Percentiles rank a stretch among this genome's conserved stretches.
These are phyloP conservation scores for Drosophila sp. DNA, from an alignment of 1,140 invertebrate genomes.

Conservation along the genomic window DNA sequence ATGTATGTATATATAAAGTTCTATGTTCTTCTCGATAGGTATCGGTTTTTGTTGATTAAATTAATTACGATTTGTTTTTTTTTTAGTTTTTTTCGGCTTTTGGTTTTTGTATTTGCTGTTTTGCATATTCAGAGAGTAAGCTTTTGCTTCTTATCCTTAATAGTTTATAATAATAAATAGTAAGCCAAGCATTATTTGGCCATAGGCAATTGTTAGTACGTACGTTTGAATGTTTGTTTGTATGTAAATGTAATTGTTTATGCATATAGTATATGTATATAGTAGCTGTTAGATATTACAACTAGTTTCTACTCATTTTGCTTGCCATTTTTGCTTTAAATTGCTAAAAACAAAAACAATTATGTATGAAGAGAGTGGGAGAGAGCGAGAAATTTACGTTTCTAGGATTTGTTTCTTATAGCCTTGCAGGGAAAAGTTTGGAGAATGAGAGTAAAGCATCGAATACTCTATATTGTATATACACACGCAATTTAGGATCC, in stretches of 20 bases:
- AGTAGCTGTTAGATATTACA: conserved; percentile 47
- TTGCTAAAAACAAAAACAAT: conserved; percentile 56
- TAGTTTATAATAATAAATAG: conserved; percentile 33
- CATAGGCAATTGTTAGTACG: conserved; percentile 39
- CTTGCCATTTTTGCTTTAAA: conserved; percentile 60
- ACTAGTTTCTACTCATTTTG: conserved; percentile 71
- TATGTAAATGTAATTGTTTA: conserved; percentile 37
- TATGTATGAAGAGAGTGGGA: conserved; percentile 35
- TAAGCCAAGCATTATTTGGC: conserved; percentile 59
- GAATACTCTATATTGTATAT: background rate
- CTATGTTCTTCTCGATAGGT: conserved; percentile 48
- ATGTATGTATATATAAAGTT: conserved; percentile 46
- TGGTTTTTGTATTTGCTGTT: conserved; percentile 30
- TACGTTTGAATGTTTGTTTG: conserved; percentile 25
- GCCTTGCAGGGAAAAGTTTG: background rate
- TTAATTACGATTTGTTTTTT: background rate
- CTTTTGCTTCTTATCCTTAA: conserved; percentile 56
- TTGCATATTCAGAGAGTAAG: conserved; percentile 37
- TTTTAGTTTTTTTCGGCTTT: conserved; percentile 22
- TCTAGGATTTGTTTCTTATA: background rate
- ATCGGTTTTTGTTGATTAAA: conserved; percentile 32
- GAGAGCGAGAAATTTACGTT: conserved; percentile 1
- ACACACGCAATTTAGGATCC: background rate
- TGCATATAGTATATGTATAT: conserved; percentile 23
- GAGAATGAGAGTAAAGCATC: background rate